phyloP scores from a whole-genome alignment of 2,888 invertebrate species.

The Agrotis puta region DNA sequence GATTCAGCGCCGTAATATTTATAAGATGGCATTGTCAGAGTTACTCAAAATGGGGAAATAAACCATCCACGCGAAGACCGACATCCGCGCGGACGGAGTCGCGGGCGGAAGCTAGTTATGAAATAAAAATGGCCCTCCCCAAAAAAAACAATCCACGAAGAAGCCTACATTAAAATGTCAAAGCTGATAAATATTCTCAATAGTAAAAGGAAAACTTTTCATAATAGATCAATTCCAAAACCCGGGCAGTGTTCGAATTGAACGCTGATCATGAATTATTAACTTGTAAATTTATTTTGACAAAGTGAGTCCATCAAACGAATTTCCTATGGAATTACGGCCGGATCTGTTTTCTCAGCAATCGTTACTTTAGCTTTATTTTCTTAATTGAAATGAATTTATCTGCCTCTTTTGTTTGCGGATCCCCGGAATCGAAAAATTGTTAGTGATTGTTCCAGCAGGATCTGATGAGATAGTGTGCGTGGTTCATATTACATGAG shows the following conservation, averaged over 20 bases:
- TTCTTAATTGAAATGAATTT: slow-evolving; percentile 43
- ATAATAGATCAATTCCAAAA: slow-evolving; percentile 46
- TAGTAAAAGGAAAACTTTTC: slow-evolving; percentile 37
- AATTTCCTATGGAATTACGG: slow-evolving; percentile 45
- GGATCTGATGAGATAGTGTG: too few relatives aligned
- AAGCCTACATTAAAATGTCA: slow-evolving; percentile 11
- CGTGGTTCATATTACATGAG: too few relatives aligned
- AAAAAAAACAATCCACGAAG: slow-evolving; percentile 2
- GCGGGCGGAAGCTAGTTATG: too few relatives aligned
- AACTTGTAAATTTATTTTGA: slow-evolving; percentile 65
- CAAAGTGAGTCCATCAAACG: slow-evolving; percentile 55
- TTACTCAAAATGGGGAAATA: too few relatives aligned
- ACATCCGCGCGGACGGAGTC: too few relatives aligned
- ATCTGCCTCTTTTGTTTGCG: background rate
- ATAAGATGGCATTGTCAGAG: too few relatives aligned
- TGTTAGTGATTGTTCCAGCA: too few relatives aligned
- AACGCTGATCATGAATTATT: slow-evolving; percentile 65
- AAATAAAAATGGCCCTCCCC: background rate
- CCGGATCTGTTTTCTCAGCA: slow-evolving; percentile 44
- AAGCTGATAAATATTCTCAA: slow-evolving; percentile 36
- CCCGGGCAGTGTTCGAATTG: slow-evolving; percentile 39
- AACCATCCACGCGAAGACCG: too few relatives aligned
- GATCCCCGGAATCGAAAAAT: too few relatives aligned
- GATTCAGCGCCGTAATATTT: too few relatives aligned
- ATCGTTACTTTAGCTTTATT: slow-evolving; percentile 35